These are phyloP conservation scores for Melanotaenia maccullochi DNA, from an alignment of 2,797 vertebrate genomes.

Conservation along the genomic window DNA sequence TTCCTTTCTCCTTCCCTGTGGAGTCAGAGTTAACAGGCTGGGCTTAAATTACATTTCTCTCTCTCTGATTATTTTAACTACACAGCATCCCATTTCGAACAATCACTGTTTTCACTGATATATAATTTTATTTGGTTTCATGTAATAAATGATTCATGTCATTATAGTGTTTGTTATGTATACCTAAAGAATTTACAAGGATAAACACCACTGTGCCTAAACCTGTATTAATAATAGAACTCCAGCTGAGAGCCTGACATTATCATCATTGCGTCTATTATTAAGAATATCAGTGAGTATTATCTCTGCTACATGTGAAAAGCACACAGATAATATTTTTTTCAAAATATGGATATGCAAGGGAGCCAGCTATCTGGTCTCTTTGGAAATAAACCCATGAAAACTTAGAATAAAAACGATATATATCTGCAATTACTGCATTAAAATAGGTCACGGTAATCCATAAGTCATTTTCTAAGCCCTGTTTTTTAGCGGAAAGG, in stretches of 20 bases:
- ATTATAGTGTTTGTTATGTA: conserved; percentile 28
- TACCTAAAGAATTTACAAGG: conserved; percentile 5
- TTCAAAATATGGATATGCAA: conserved; percentile 26
- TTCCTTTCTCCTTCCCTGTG: too few species aligned
- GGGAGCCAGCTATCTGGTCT: conserved; percentile 28
- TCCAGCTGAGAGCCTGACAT: conserved; percentile 9
- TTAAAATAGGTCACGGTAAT: conserved; percentile 73
- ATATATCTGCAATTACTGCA: conserved; percentile 62
- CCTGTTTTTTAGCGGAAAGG: conserved; percentile 39
- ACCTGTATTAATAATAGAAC: conserved; percentile 4
- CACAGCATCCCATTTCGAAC: conserved; percentile 57
- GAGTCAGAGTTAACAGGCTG: too few species aligned
- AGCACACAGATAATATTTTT: conserved; percentile 21
- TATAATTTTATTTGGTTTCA: conserved; percentile 57
- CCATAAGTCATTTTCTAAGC: conserved; percentile 69
- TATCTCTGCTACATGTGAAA: conserved; percentile 10
- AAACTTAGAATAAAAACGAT: conserved; percentile 58
- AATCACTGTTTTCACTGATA: conserved; percentile 66
- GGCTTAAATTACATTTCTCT: too few species aligned
- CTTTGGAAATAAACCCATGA: conserved; percentile 43
- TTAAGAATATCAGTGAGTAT: conserved; percentile 7
- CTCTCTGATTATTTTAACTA: too few species aligned
- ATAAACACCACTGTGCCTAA: neutral
- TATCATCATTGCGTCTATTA: neutral
- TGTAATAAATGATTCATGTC: conserved; percentile 51